Evolutionary conservation across 2,888 invertebrate species (phyloP).

Genomic region (Lagria hirta): DNA sequence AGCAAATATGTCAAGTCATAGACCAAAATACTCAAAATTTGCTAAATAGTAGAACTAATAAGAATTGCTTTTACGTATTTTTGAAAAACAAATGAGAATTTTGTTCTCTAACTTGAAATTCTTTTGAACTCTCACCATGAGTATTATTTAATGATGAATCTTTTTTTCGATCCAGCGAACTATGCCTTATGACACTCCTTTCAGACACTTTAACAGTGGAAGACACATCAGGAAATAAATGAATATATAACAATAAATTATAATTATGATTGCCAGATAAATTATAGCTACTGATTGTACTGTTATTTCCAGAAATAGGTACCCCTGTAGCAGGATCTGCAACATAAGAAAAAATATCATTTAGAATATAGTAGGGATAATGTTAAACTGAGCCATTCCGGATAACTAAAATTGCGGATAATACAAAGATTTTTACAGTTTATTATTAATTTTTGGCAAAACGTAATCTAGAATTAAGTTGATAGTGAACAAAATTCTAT

Average conservation of each 20-base stretch:
- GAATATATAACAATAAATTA: slow-evolving; percentile 74
- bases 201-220: slow-evolving; percentile 31
- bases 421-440: too few relatives aligned
- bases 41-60: background rate
- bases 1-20: slow-evolving; percentile 1
- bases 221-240: slow-evolving; percentile 67
- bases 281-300: slow-evolving; percentile 59
- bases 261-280: slow-evolving; percentile 70
- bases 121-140: slow-evolving; percentile 7
- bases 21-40: slow-evolving; percentile 3
- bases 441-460: too few relatives aligned
- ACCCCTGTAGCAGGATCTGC: slow-evolving; percentile 73
- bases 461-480: too few relatives aligned
- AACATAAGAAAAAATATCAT: too few relatives aligned
- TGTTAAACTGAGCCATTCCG: too few relatives aligned
- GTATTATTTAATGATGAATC: slow-evolving; percentile 41
- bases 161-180: slow-evolving; percentile 39
- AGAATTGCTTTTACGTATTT: too few relatives aligned
- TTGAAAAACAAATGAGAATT: too few relatives aligned
- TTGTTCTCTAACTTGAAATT: too few relatives aligned
- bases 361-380: too few relatives aligned
- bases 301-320: slow-evolving; percentile 65
- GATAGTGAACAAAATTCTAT: too few relatives aligned
- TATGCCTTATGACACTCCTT: slow-evolving; percentile 30
- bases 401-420: too few relatives aligned